phyloP scores from a whole-genome alignment of 2,888 invertebrate genomes.

The Tachina lurida region DNA sequence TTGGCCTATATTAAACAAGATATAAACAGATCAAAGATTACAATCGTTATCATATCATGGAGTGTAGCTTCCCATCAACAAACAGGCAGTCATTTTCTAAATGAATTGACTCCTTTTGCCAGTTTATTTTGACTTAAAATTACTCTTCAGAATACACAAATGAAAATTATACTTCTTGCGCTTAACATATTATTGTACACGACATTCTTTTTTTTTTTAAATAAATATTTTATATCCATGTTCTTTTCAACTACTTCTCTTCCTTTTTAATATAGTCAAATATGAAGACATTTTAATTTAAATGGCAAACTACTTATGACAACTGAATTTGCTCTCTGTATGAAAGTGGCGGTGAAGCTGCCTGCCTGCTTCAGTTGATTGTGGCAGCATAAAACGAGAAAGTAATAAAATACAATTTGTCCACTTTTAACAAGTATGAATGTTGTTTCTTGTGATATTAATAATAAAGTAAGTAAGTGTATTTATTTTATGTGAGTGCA shows the following conservation, averaged over 20 bases:
- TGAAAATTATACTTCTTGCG: constrained; percentile 15
- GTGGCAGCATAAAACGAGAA: constrained; percentile 9
- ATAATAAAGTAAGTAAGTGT: constrained; percentile 35
- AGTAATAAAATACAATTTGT: constrained; percentile 68
- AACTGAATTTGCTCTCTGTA: constrained; percentile 43
- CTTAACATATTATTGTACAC: constrained; percentile 35
- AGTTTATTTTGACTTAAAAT: background rate
- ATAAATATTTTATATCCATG: constrained; percentile 40
- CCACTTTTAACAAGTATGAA: constrained; percentile 56
- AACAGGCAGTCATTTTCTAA: too few species aligned
- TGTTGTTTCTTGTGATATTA: constrained; percentile 31
- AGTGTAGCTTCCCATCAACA: too few species aligned
- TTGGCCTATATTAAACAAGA: background rate
- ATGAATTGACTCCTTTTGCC: constrained; percentile 5
- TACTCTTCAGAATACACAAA: constrained; percentile 4
- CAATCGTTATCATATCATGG: too few species aligned
- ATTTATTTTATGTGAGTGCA: constrained; percentile 47
- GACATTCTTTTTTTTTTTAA: constrained; percentile 4
- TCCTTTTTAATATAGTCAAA: constrained; percentile 7
- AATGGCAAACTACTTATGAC: constrained; percentile 61
- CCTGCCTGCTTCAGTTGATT: constrained; percentile 7
- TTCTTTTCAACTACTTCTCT: constrained; percentile 19
- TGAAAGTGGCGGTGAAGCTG: constrained; percentile 6
- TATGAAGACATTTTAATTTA: constrained; percentile 60
- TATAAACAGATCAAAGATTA: too few species aligned